Conservation (phyloP, 1,140 invertebrate genomes). For the Zaprionus capensis region DNA sequence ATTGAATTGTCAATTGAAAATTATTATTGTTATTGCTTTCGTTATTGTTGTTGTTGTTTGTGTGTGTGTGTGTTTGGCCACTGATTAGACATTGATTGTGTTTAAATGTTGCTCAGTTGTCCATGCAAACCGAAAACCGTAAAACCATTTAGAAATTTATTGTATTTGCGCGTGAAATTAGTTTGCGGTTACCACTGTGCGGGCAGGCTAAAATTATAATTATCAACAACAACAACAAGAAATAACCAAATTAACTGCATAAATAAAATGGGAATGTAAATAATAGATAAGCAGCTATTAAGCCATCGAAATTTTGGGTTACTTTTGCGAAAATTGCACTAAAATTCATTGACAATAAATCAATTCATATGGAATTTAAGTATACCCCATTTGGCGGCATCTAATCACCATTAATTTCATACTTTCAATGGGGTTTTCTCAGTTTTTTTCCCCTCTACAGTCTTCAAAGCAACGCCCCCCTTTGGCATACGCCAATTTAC, state of each 20-base stretch:
- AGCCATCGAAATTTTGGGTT: background rate
- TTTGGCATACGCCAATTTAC: background rate
- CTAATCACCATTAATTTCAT: slow-evolving; percentile 28
- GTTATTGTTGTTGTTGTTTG: too few species aligned
- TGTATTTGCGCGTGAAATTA: slow-evolving; percentile 65
- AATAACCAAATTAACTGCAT: slow-evolving; percentile 58
- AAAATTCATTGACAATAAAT: slow-evolving; percentile 26
- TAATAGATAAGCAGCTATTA: background rate
- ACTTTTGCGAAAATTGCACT: slow-evolving; percentile 3
- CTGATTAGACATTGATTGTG: slow-evolving; percentile 63
- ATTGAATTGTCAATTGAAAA: slow-evolving; percentile 68
- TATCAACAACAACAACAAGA: slow-evolving; percentile 38
- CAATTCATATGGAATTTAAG: background rate
- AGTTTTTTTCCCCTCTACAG: background rate
- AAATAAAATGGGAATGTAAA: slow-evolving; percentile 32
- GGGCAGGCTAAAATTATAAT: slow-evolving; percentile 50
- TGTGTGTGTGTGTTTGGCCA: slow-evolving; percentile 29
- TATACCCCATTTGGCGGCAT: slow-evolving; percentile 4
- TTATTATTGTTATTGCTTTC: slow-evolving; percentile 15
- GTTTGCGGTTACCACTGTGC: slow-evolving; percentile 51
- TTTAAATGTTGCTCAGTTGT: slow-evolving; percentile 49
- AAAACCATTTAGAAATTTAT: slow-evolving; percentile 42
- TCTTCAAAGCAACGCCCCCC: slow-evolving; percentile 5
- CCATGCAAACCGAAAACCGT: slow-evolving; percentile 33
- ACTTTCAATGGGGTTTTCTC: background rate